phyloP scores from a whole-genome alignment of 2,888 invertebrate genomes.

The Acrobasis repandana region DNA sequence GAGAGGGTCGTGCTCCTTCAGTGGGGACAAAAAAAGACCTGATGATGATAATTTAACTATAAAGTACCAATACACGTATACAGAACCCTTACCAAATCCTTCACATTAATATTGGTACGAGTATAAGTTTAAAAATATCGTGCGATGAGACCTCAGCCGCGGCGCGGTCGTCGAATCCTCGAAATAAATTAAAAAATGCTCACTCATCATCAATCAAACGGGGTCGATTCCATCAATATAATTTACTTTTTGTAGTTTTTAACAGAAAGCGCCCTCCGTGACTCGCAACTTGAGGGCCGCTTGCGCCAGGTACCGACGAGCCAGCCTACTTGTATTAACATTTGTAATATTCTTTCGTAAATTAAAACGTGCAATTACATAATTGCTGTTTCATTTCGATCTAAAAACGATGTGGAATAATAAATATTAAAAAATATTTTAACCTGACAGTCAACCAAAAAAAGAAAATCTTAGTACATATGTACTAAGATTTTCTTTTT shows the following conservation, averaged over 20 bases:
- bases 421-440: neutral
- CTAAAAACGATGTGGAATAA: neutral
- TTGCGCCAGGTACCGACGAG: conserved; percentile 13
- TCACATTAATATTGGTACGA: conserved; percentile 14
- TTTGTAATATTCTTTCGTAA: conserved; percentile 17
- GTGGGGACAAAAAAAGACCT: no score
- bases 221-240: conserved; percentile 82
- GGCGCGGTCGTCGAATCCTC: conserved; percentile 65
- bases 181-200: conserved; percentile 82
- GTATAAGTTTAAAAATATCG: conserved; percentile 40
- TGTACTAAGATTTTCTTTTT: no score
- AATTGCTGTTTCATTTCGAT: conserved; percentile 5
- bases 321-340: conserved; percentile 14
- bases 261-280: conserved; percentile 77
- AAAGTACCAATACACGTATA: neutral
- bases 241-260: conserved; percentile 82
- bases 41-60: no score
- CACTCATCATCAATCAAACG: conserved; percentile 82
- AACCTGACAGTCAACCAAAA: no score
- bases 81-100: conserved; percentile 40
- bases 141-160: conserved; percentile 58
- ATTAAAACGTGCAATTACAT: conserved; percentile 16
- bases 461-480: no score
- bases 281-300: conserved; percentile 63
- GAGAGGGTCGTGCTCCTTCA: no score